Percentiles rank a stretch among this genome's conserved stretches.
Evolutionary conservation across 1,140 invertebrate genomes (phyloP).

Genomic region (Psix sp.): DNA sequence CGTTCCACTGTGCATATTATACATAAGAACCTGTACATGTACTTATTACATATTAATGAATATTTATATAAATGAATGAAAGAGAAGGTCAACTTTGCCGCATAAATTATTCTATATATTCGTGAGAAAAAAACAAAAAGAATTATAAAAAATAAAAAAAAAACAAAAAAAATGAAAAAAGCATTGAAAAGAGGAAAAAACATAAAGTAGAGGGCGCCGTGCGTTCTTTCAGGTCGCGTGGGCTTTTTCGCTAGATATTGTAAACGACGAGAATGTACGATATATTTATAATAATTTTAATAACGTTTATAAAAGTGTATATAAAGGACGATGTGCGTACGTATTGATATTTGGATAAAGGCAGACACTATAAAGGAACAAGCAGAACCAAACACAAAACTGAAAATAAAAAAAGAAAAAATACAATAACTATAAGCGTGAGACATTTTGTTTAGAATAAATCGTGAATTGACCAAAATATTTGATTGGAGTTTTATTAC

Average conservation of each 20-base stretch:
- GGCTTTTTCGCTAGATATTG: slow-evolving; percentile 52
- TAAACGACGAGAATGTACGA: slow-evolving; percentile 71
- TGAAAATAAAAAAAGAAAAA: slow-evolving; percentile 4
- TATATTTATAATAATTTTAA: slow-evolving; percentile 78
- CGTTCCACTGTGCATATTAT: slow-evolving; percentile 72
- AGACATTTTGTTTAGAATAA: slow-evolving; percentile 77
- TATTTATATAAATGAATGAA: slow-evolving; percentile 47
- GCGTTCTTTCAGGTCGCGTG: slow-evolving; percentile 33
- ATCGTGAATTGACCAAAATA: slow-evolving; percentile 75
- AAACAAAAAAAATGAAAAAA: not conserved
- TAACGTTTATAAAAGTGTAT: slow-evolving; percentile 76
- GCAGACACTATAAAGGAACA: slow-evolving; percentile 65
- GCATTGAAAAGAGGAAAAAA: slow-evolving; percentile 37
- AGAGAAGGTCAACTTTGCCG: slow-evolving; percentile 32
- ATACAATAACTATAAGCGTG: slow-evolving; percentile 67
- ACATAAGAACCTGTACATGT: slow-evolving; percentile 60
- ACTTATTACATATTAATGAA: slow-evolving; percentile 56
- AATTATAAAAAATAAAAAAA: not conserved
- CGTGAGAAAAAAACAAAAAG: not conserved
- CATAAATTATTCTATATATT: slow-evolving; percentile 51
- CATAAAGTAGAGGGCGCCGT: slow-evolving; percentile 47
- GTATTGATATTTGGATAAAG: slow-evolving; percentile 59
- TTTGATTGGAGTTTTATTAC: slow-evolving; percentile 61
- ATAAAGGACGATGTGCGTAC: slow-evolving; percentile 65
- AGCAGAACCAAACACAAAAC: slow-evolving; percentile 49